Percentiles rank a stretch among this genome's conserved stretches.
These are phyloP conservation scores for Physocephala rufipes DNA, from an alignment of 2,888 invertebrate genomes.

Conservation along the genomic window DNA sequence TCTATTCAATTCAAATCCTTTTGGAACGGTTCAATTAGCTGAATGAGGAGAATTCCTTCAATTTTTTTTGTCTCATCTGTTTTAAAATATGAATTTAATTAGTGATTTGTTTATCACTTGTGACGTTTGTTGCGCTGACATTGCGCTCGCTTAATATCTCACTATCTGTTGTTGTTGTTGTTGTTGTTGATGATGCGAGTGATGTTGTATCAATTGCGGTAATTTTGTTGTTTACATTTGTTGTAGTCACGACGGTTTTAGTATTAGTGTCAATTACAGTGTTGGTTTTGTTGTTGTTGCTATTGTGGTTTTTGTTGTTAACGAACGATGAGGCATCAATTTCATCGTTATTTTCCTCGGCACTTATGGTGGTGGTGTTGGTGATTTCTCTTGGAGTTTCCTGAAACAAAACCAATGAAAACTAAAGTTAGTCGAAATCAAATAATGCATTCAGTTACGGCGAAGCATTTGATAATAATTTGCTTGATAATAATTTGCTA, in stretches of 20 bases:
- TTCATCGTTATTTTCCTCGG: slow-evolving; percentile 54
- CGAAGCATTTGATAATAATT: too few species aligned
- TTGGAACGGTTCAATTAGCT: slow-evolving; percentile 28
- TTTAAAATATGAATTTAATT: neutral
- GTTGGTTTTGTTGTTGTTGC: slow-evolving; percentile 35
- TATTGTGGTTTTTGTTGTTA: slow-evolving; percentile 51
- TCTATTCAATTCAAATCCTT: slow-evolving; percentile 23
- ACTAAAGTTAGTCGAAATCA: too few species aligned
- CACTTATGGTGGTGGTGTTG: slow-evolving; percentile 55
- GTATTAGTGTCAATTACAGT: slow-evolving; percentile 17
- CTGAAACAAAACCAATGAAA: slow-evolving; percentile 46
- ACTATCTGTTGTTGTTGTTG: neutral
- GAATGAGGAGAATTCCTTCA: too few species aligned
- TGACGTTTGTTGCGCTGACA: too few species aligned
- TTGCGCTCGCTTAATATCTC: neutral
- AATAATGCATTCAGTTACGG: too few species aligned
- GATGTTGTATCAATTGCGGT: slow-evolving; percentile 10
- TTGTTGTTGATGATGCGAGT: slow-evolving; percentile 2
- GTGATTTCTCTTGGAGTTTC: slow-evolving; percentile 64
- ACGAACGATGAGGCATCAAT: slow-evolving; percentile 53
- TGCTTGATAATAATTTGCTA: too few species aligned
- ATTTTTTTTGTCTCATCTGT: slow-evolving; percentile 3
- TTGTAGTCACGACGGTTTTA: neutral
- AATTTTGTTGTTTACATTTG: too few species aligned
- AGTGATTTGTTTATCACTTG: neutral